These are phyloP conservation scores for Petrosia ficiformis DNA, from an alignment of 37 sponge, comb jelly and placozoan genomes.

Conservation along the genomic window DNA sequence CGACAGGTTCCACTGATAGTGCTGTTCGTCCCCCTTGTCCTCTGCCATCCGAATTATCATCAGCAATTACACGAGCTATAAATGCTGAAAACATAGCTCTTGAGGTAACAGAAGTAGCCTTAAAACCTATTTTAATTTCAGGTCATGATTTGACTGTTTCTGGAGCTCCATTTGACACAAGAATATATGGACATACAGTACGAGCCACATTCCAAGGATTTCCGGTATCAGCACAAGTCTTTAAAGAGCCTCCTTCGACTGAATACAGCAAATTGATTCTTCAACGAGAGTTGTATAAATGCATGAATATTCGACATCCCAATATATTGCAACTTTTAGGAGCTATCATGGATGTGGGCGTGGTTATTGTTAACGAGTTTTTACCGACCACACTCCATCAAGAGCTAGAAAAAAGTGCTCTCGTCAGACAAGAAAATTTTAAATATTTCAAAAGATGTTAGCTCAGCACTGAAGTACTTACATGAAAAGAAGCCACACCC, in stretches of 20 bases:
- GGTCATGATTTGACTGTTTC: background rate
- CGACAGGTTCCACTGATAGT: too few relatives aligned
- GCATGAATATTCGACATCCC: background rate
- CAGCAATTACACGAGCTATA: conserved; percentile 5
- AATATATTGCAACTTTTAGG: background rate
- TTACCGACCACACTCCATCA: background rate
- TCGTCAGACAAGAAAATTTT: too few relatives aligned
- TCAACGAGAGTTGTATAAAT: background rate
- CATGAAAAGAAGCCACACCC: background rate
- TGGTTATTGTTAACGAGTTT: background rate
- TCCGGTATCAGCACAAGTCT: background rate
- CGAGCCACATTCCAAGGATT: background rate
- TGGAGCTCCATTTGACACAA: background rate
- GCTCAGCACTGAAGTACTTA: background rate
- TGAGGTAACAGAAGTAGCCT: conserved; percentile 1
- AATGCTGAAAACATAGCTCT: conserved; percentile 35
- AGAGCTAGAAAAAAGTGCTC: background rate
- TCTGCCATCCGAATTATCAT: too few relatives aligned
- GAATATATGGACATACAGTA: background rate
- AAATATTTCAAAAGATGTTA: background rate
- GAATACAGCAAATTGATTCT: background rate
- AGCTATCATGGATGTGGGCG: background rate
- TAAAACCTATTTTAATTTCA: background rate
- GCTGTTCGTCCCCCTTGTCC: too few relatives aligned
- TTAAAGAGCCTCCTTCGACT: background rate